phyloP scores from a whole-genome alignment of 2,113 vertebrate species.

The Centrocercus urophasianus region DNA sequence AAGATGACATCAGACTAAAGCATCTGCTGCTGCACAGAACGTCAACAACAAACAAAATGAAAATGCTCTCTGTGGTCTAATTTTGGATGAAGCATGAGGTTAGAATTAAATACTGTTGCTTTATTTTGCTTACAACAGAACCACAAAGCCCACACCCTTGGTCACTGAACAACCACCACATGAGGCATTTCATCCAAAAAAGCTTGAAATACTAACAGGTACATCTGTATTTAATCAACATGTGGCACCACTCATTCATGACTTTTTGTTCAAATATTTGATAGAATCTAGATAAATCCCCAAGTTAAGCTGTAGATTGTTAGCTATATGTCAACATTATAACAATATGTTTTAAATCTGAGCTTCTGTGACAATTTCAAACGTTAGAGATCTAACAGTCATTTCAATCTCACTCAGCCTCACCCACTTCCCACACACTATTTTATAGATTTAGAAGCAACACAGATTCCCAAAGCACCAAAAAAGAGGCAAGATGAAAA shows the following conservation, averaged over 20 bases:
- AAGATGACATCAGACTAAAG: constrained; percentile 50
- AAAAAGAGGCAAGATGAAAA: neutral
- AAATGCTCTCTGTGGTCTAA: neutral
- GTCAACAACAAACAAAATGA: constrained; percentile 26
- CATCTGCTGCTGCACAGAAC: neutral
- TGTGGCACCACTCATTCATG: neutral
- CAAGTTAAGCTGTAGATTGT: neutral
- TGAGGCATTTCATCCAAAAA: neutral
- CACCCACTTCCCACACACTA: neutral
- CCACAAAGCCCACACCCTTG: neutral
- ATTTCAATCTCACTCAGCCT: constrained; percentile 24
- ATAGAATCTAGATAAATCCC: neutral
- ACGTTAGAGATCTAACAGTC: neutral
- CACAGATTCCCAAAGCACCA: neutral
- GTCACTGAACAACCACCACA: neutral
- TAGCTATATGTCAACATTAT: neutral
- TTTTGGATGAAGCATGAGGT: neutral
- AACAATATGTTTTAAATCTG: neutral
- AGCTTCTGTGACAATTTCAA: neutral
- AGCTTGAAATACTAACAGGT: neutral
- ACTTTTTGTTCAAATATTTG: constrained; percentile 1
- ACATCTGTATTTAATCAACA: neutral
- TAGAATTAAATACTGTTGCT: neutral
- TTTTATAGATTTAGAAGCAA: constrained; percentile 1
- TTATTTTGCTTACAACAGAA: neutral